Base-by-base conservation (phyloP, 1,140 invertebrate species). In the Phymastichus coffea region DNA sequence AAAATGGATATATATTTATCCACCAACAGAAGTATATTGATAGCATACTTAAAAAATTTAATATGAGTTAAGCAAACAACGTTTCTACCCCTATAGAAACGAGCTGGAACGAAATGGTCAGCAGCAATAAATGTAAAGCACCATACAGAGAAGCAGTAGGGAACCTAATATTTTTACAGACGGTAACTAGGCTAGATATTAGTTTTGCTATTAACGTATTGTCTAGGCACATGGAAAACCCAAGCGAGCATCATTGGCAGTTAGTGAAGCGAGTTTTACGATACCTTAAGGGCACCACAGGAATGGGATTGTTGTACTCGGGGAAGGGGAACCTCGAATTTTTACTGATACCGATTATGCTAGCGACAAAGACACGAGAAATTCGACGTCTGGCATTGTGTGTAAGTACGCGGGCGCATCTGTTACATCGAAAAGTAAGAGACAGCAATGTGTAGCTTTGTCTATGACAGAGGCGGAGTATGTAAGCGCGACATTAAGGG, bases 381-480 rank as follows among this genome's bases (percentile, higher is more conserved):
- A 1, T 26, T 44, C 17, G n/a, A n/a, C n/a, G n/a, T n/a, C n/a
- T n/a, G 61, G 60, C 55, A 41, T 30, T 57, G 65, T 58, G 12
- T 54, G 19, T 10, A 53, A 55, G 0, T 63, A 58, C n/a, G 41
- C 33, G 0, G 61, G 48, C 12, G 64, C 43, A 15, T 35, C 64
- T 12, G 44, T 74, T 15, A 47, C 63, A 4, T 78, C 72, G 75
- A 49, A 43, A 17, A 64, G 55, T 19, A 65, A 67, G 28, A 66
- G 59, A 47, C 75, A 79, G 66, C 37, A 44, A 1, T 69, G 43
- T 30, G 61, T 67, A 2, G 15, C 63, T 12, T 20, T 63, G 1
- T 58, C 53, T 2, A 71, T 71, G 10, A 72, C 67, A 23, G 73
- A 79, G 63, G 65, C 73, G n/a, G 76, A 78, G 57, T 73, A 74